Conservation (phyloP, 2,113 vertebrate species). For the Petaurus breviceps region DNA sequence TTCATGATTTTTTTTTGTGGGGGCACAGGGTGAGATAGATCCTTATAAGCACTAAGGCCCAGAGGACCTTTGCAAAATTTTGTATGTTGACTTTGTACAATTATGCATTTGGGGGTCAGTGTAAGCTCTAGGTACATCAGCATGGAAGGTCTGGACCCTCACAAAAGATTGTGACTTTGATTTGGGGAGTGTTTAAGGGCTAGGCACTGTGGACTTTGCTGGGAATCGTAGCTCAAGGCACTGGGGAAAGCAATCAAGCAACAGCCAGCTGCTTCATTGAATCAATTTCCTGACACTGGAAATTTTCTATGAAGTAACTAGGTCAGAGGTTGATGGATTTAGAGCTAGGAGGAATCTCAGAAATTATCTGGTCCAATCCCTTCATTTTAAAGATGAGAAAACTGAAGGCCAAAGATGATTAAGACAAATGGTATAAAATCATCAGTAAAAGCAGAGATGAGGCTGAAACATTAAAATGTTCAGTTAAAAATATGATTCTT, state of each 20-base stretch:
- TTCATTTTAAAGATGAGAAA: neutral
- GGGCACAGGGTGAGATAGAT: neutral
- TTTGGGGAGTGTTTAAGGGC: neutral
- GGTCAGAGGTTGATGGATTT: neutral
- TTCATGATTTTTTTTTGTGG: neutral
- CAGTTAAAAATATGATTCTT: neutral
- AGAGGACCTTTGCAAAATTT: neutral
- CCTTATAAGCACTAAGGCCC: neutral
- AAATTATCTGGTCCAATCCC: neutral
- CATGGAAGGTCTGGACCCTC: neutral
- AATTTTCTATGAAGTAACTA: neutral
- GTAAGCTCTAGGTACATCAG: neutral
- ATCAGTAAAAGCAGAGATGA: conserved; percentile 10
- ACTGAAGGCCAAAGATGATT: neutral
- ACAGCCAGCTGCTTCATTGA: neutral
- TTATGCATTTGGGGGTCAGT: neutral
- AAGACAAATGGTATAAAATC: neutral
- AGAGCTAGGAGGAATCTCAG: neutral
- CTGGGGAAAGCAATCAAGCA: neutral
- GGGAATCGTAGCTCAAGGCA: neutral
- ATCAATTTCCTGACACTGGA: conserved; percentile 2
- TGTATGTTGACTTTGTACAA: neutral
- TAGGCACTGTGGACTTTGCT: neutral
- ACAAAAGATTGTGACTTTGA: neutral
- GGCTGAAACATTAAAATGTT: conserved; percentile 27